Evolutionary conservation across 2,113 vertebrate genomes (phyloP), one percentile per base, ranked within the genome.

Genomic region (Penelope pileata): DNA sequence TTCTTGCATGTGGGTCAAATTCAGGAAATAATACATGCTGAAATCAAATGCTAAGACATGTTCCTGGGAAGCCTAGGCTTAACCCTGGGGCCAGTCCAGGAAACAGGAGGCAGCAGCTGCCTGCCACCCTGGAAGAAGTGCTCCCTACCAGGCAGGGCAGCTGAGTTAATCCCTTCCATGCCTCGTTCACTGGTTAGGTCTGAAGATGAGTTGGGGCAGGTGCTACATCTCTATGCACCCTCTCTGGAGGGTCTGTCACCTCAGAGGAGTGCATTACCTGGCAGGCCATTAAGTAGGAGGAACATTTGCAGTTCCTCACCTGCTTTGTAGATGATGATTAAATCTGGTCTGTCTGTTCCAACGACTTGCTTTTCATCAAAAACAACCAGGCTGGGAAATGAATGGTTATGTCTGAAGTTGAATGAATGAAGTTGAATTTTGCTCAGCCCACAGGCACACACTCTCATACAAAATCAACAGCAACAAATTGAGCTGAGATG

Each of bases 201-300:
- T 76, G 59, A 64, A 64, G 43, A 72, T 0, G 6, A 60, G 40
- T 36, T 0, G 0, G 9, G 54, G 59, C 2, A 48, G 45, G 53
- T 29, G 47, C 36, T 83, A 34, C 22, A 32, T 1, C 2, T 8
- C 16, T 23, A 4, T 3, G 1, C 45, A 21, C 36, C 29, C 23
- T 62, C 34, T 75, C 22, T 53, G 59, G 40, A 77, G 27, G 21
- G 6, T n/a, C 45, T 60, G n/a, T 51, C 2, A 0, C 32, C 85
- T 36, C 4, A 5, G 14, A 56, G 22, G 2, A 69, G 16, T 67
- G 27, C 36, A 38, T 51, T 67, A 8, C 19, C 14, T 47, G 47
- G 36, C 8, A 76, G 24, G 21, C 5, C 7, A 16, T 81, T 66
- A 50, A 18, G 4, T 15, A 43, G 42, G 26, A 70, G 10, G 3